A percentile compares a stretch with the other conserved stretches of the same genome.
Evolutionary conservation across 2,113 vertebrate species (phyloP).

Genomic region (Neolamprologus toae): DNA sequence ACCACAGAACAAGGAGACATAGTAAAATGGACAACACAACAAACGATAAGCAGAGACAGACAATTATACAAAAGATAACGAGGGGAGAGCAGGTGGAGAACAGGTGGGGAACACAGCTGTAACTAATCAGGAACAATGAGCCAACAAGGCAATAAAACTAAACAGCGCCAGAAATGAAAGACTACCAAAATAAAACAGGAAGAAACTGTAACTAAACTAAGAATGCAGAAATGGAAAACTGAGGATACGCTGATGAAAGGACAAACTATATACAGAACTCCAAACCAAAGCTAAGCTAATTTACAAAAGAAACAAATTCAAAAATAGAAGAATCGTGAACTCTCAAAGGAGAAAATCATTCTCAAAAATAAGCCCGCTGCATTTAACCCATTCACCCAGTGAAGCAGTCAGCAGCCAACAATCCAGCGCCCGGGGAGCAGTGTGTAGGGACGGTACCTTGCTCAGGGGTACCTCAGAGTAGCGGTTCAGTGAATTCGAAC

Average conservation of each 20-base stretch:
- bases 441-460: background rate
- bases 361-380: background rate
- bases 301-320: background rate
- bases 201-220: background rate
- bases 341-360: background rate
- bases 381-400: background rate
- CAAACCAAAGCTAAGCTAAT: background rate
- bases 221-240: background rate
- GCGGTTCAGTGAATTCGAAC: background rate
- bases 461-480: background rate
- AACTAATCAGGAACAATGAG: background rate
- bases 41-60: background rate
- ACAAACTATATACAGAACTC: background rate
- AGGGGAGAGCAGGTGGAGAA: background rate
- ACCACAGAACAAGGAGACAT: background rate
- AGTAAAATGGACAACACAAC: background rate
- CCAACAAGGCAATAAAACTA: background rate
- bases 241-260: background rate
- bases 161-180: background rate
- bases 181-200: background rate
- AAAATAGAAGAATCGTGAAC: background rate
- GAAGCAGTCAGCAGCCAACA: background rate
- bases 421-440: accelerated
- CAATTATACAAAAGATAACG: background rate
- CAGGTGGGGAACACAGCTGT: background rate